Base-by-base conservation (phyloP, 2,888 invertebrate genomes). In the Eretmocerus hayati region DNA sequence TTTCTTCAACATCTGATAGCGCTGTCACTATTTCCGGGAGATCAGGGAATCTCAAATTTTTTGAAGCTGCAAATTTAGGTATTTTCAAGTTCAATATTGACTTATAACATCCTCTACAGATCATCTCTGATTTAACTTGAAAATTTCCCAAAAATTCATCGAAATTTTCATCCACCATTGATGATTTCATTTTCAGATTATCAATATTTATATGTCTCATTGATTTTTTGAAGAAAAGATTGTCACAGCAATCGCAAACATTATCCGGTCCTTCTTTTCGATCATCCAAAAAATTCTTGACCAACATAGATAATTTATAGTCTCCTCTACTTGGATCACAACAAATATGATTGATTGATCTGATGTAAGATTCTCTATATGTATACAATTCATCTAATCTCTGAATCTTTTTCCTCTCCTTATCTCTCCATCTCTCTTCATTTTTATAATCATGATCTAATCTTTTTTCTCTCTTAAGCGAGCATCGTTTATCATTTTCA, bases 1-100 rank as follows among this genome's bases (percentile, higher is more conserved):
- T 47, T 56, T 69, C 65, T 59, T 71, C 66, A 5, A 67, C 48
- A 18, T 47, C 40, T 8, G 57, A 53, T 48, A 62, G 54, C 22
- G 37, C 44, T 52, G 49, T 47, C 30, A 64, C 5, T 36, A 52
- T 48, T 8, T 59, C 52, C 18, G 58, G 61, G 23, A 63, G 43
- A n/a, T 39, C 19, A 3, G 47, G 50, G 49, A 56, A 58, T 48
- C 53, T 50, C 31, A 58, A 53, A 44, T 54, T 55, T 18, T 31
- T 38, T 42, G 45, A 48, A 9, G 50, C 41, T 19, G 53, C 19
- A 22, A 46, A 37, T 48, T 48, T 50, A 21, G 49, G 45, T 23
- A 54, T 21, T 37, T 41, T 21, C 13, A 44, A 26, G 26, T 11
- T 9, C n/a, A 11, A 9, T 6, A 26, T 26, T 9, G 31, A 38